These are phyloP conservation scores for Drosophila cracens DNA, from an alignment of 2,888 invertebrate genomes.

Conservation along the genomic window DNA sequence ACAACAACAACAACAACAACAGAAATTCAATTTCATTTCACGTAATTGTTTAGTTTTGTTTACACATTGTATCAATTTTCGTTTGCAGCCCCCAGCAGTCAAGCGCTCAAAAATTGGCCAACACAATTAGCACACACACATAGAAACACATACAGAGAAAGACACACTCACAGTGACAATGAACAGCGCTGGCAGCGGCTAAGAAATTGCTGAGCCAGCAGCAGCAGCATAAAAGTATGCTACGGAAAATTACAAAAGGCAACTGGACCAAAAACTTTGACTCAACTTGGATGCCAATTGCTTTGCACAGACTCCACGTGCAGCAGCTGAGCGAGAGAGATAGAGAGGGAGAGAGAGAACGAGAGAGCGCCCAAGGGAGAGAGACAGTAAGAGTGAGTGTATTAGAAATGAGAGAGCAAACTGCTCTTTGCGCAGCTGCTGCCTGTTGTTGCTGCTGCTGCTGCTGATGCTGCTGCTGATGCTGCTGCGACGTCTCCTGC, in stretches of 20 bases:
- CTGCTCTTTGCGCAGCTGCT: constrained; percentile 59
- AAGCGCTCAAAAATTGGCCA: constrained; percentile 55
- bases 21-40: constrained; percentile 60
- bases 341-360: neutral
- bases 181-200: constrained; percentile 46
- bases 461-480: constrained; percentile 37
- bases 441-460: constrained; percentile 32
- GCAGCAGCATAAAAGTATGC: constrained; percentile 70
- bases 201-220: constrained; percentile 69
- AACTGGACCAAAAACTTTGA: constrained; percentile 63
- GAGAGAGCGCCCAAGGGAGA: neutral
- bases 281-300: constrained; percentile 54
- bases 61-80: constrained; percentile 68
- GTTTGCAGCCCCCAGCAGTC: constrained; percentile 34
- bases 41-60: constrained; percentile 66
- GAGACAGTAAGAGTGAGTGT: constrained; percentile 2
- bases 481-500: constrained; percentile 48
- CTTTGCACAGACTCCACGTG: constrained; percentile 64
- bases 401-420: constrained; percentile 21
- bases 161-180: constrained; percentile 14
- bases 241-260: constrained; percentile 65
- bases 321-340: constrained; percentile 13
- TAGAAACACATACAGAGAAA: constrained; percentile 7
- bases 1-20: neutral
- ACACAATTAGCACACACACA: constrained; percentile 51